These are phyloP conservation scores for Sinhomidia bicolor DNA, from an alignment of 2,888 invertebrate genomes.

Conservation along the genomic window DNA sequence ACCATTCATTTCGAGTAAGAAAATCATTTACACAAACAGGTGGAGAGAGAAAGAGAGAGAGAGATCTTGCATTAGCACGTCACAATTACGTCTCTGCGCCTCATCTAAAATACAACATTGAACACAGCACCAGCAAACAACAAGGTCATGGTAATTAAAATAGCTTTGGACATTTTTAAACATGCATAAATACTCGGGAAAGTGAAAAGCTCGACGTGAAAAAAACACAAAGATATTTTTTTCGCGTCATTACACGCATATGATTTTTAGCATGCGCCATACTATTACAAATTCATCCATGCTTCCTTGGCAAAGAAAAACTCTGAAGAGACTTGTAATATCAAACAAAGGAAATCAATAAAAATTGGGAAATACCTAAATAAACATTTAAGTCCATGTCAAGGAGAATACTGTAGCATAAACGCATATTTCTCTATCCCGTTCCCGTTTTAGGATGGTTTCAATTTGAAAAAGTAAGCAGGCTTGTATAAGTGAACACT, in stretches of 20 bases:
- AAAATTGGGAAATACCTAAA: too few species aligned
- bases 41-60: too few species aligned
- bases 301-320: too few species aligned
- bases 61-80: slow-evolving; percentile 35
- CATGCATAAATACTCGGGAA: slow-evolving; percentile 21
- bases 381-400: not conserved
- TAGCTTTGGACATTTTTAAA: slow-evolving; percentile 38
- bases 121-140: slow-evolving; percentile 9
- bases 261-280: not conserved
- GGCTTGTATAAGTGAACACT: not conserved
- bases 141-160: slow-evolving; percentile 60
- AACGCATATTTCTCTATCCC: not conserved
- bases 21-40: slow-evolving; percentile 21
- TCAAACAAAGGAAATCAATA: too few species aligned
- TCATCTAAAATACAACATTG: slow-evolving; percentile 26
- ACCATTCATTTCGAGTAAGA: slow-evolving; percentile 44
- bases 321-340: too few species aligned
- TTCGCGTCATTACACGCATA: not conserved
- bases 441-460: not conserved
- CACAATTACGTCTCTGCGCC: slow-evolving; percentile 40
- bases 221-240: not conserved
- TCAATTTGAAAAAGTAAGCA: not conserved
- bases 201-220: slow-evolving; percentile 24
- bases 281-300: too few species aligned
- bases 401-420: not conserved